phyloP scores from a whole-genome alignment of 2,888 invertebrate species.

The Eupithecia subfuscata region DNA sequence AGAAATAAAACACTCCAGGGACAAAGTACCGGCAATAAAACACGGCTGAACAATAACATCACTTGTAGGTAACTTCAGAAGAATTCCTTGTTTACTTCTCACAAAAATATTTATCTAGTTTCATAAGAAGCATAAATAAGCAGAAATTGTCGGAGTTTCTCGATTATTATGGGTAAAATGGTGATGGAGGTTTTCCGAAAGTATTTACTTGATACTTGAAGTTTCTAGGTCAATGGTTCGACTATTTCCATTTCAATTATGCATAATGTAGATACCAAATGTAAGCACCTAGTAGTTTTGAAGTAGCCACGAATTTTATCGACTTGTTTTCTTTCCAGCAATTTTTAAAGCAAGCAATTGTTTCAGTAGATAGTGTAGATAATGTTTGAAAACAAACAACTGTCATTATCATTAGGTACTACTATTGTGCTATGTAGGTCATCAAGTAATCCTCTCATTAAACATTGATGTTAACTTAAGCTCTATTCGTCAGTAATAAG shows the following conservation, averaged over 20 bases:
- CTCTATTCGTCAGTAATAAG: conserved; percentile 26
- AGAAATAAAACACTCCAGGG: conserved; percentile 26
- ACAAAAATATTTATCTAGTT: conserved; percentile 29
- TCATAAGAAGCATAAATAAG: conserved; percentile 28
- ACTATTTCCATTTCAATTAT: conserved; percentile 1
- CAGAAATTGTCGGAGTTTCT: conserved; percentile 20
- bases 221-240: conserved; percentile 15
- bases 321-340: conserved; percentile 5
- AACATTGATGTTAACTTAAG: conserved; percentile 26
- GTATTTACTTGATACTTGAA: conserved; percentile 5
- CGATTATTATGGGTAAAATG: conserved; percentile 22
- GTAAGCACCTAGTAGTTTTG: not conserved
- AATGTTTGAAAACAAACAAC: conserved; percentile 2
- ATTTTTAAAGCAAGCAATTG: not conserved
- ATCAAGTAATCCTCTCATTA: conserved; percentile 28
- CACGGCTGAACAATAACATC: conserved; percentile 26
- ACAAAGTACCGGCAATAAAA: conserved; percentile 32
- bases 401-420: not conserved
- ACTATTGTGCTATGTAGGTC: conserved; percentile 11
- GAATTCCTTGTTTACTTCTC: conserved; percentile 25
- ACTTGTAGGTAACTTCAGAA: conserved; percentile 25
- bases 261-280: not conserved
- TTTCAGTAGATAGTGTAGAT: not conserved
- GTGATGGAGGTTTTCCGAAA: conserved; percentile 5
- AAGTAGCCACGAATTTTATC: not conserved